A percentile compares a stretch with the other conserved stretches of the same genome.
Evolutionary conservation across 2,888 invertebrate species (phyloP).

Genomic region (Agonum fuliginosum): DNA sequence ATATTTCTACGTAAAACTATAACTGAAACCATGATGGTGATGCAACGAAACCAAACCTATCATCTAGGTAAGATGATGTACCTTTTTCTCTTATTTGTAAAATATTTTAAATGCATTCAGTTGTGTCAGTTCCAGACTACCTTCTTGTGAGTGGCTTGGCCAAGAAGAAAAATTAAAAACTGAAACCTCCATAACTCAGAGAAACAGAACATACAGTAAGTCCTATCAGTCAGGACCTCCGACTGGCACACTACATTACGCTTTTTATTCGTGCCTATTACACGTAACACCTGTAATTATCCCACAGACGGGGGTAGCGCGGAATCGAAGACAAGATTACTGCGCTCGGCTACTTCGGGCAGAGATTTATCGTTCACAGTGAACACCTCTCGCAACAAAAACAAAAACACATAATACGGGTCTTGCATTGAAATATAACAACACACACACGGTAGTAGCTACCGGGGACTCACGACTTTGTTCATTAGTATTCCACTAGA

Average conservation of each 20-base stretch:
- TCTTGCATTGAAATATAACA: constrained; percentile 36
- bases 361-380: constrained; percentile 41
- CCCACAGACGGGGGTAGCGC: not conserved
- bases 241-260: not conserved
- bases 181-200: not conserved
- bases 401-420: constrained; percentile 49
- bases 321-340: constrained; percentile 34
- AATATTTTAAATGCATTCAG: too few species aligned
- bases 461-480: constrained; percentile 25
- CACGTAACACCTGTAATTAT: constrained; percentile 56
- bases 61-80: too few species aligned
- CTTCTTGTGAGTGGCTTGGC: too few species aligned
- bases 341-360: constrained; percentile 24
- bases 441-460: constrained; percentile 37
- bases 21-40: too few species aligned
- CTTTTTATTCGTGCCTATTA: constrained; percentile 51
- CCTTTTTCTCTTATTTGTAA: too few species aligned
- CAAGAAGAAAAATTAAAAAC: constrained; percentile 14
- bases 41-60: too few species aligned
- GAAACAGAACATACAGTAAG: not conserved
- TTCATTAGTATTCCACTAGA: constrained; percentile 52
- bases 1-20: too few species aligned
- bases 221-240: not conserved
- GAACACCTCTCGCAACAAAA: constrained; percentile 35
- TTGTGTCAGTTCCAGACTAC: too few species aligned